Percentiles rank a stretch among this genome's conserved stretches.
Conservation (phyloP, 2,797 vertebrate genomes). For the Thaleichthys pacificus region DNA sequence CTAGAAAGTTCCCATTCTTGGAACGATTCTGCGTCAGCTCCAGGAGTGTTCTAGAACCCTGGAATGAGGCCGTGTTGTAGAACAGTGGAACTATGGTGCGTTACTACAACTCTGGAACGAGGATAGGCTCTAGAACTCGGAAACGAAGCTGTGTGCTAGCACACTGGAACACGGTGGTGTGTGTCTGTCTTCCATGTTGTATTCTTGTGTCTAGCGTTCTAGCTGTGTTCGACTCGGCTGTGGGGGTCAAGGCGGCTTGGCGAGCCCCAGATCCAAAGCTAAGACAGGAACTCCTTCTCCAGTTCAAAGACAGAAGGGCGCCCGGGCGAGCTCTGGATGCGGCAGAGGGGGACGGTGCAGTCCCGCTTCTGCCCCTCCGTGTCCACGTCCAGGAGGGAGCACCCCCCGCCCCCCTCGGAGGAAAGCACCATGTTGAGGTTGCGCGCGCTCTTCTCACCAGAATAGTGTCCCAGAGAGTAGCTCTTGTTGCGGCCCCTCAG, state of each 20-base stretch:
- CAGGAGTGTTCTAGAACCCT: slow-evolving; percentile 24
- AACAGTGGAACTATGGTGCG: slow-evolving; percentile 8
- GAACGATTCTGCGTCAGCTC: background rate
- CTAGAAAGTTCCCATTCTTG: background rate
- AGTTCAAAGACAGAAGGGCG: slow-evolving; percentile 82
- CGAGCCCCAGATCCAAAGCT: slow-evolving; percentile 20
- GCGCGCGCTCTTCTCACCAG: slow-evolving; percentile 64
- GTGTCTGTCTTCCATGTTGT: too few relatives aligned
- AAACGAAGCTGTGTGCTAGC: slow-evolving; percentile 18
- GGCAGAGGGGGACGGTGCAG: slow-evolving; percentile 85
- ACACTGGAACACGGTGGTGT: slow-evolving; percentile 25
- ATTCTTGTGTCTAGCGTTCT: slow-evolving; percentile 7
- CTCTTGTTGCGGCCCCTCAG: slow-evolving; percentile 78
- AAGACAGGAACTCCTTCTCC: slow-evolving; percentile 89
- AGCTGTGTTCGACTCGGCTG: slow-evolving; percentile 19
- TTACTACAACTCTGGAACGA: slow-evolving; percentile 16
- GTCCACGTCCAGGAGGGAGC: slow-evolving; percentile 85
- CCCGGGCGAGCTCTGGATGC: slow-evolving; percentile 79
- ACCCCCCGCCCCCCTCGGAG: slow-evolving; percentile 71
- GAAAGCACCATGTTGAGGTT: slow-evolving; percentile 65
- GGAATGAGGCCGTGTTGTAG: slow-evolving; percentile 12
- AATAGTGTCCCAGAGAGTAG: slow-evolving; percentile 74
- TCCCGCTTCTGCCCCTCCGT: slow-evolving; percentile 88
- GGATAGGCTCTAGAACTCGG: slow-evolving; percentile 19
- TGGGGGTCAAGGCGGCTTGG: slow-evolving; percentile 34